phyloP scores from a whole-genome alignment of 2,888 invertebrate genomes.

The Spatulosminthurus flaviceps region DNA sequence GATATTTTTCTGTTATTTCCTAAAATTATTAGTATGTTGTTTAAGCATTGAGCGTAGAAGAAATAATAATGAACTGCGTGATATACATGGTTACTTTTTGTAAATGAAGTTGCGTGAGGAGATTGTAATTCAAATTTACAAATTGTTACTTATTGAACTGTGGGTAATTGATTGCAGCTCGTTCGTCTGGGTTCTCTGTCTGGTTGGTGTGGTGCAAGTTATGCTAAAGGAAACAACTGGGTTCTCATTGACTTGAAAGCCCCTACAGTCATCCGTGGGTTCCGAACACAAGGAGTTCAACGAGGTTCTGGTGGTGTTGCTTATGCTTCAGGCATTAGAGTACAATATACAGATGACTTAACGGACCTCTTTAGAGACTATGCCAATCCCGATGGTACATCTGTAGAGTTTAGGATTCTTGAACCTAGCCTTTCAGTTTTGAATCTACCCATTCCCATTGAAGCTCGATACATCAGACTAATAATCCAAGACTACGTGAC shows the following conservation, averaged over 20 bases:
- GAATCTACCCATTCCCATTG: slow-evolving; percentile 89
- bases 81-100: no score
- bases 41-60: no score
- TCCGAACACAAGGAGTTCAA: slow-evolving; percentile 88
- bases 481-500: slow-evolving; percentile 86
- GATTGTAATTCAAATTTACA: background rate
- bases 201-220: slow-evolving; percentile 90
- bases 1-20: no score
- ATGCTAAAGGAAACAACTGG: slow-evolving; percentile 90
- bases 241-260: slow-evolving; percentile 86
- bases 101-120: no score
- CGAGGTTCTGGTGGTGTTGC: slow-evolving; percentile 84
- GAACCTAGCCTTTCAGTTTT: slow-evolving; percentile 90
- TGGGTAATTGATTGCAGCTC: slow-evolving; percentile 71
- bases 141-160: slow-evolving; percentile 9
- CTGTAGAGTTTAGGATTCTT: slow-evolving; percentile 88
- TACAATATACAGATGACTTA: slow-evolving; percentile 86
- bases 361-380: slow-evolving; percentile 91
- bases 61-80: no score
- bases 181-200: slow-evolving; percentile 77
- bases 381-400: slow-evolving; percentile 90
- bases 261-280: slow-evolving; percentile 87
- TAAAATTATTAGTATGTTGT: no score
- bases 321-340: slow-evolving; percentile 88
- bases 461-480: slow-evolving; percentile 87